Conservation (phyloP, 2,113 vertebrate genomes). For the Neotragus pygmaeus region DNA sequence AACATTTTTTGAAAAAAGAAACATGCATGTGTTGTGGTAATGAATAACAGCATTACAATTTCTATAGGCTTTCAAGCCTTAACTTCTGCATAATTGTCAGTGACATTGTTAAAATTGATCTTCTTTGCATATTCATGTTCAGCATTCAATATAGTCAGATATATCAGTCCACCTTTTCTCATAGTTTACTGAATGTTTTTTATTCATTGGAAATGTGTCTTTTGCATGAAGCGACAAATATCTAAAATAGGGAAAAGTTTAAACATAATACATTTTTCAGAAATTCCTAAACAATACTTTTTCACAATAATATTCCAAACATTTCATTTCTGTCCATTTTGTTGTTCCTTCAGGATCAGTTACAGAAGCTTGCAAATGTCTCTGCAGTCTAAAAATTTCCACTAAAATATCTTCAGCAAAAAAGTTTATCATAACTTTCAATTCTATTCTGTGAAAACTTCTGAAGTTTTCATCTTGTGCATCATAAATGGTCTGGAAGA, state of each 20-base stretch:
- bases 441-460: background rate
- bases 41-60: background rate
- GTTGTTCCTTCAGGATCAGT: background rate
- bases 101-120: background rate
- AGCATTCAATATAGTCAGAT: background rate
- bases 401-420: background rate
- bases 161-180: background rate
- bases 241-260: background rate
- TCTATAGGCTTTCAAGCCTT: background rate
- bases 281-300: background rate
- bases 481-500: background rate
- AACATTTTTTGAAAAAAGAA: background rate
- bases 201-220: background rate
- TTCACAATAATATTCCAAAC: background rate
- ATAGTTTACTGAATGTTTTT: constrained; percentile 1
- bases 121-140: background rate
- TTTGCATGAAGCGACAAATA: background rate
- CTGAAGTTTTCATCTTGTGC: background rate
- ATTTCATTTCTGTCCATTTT: background rate
- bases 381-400: background rate
- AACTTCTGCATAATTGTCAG: background rate
- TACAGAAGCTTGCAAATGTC: constrained; percentile 3
- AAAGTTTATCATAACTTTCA: background rate
- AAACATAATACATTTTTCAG: background rate
- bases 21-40: background rate